Conservation (phyloP, 2,797 vertebrate species). For the Arctocebus calabarensis region DNA sequence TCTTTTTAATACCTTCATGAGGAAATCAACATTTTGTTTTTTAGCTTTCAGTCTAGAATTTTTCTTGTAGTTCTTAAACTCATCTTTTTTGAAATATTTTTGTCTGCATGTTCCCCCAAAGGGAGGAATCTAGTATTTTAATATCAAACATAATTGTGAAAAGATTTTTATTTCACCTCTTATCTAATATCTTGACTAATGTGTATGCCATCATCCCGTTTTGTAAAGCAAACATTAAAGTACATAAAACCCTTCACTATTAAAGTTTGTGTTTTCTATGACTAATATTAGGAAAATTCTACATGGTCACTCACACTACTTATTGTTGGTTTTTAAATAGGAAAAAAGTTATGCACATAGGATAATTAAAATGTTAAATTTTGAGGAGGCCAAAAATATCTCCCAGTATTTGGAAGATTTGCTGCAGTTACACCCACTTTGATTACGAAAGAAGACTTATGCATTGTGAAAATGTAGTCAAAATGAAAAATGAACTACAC, state of each 20-base stretch:
- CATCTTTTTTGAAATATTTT: neutral
- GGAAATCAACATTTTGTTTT: slow-evolving; percentile 19
- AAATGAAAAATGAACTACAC: slow-evolving; percentile 52
- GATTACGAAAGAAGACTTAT: neutral
- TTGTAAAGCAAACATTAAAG: slow-evolving; percentile 36
- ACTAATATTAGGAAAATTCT: neutral
- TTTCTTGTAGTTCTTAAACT: neutral
- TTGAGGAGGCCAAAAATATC: neutral
- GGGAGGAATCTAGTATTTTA: slow-evolving; percentile 5
- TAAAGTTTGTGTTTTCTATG: neutral
- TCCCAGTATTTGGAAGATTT: neutral
- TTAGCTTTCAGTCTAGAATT: slow-evolving; percentile 18
- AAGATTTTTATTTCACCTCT: neutral
- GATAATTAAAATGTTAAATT: slow-evolving; percentile 50
- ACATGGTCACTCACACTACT: neutral
- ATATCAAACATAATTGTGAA: slow-evolving; percentile 8
- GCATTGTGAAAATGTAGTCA: neutral
- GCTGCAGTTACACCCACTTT: neutral
- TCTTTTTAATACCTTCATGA: neutral
- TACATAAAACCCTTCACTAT: neutral
- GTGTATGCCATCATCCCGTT: neutral
- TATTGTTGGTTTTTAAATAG: slow-evolving; percentile 1
- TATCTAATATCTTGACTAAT: neutral
- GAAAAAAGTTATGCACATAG: neutral
- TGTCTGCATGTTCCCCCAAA: neutral